Base-by-base conservation (phyloP, 2,888 invertebrate genomes). In the Pterostichus madidus region DNA sequence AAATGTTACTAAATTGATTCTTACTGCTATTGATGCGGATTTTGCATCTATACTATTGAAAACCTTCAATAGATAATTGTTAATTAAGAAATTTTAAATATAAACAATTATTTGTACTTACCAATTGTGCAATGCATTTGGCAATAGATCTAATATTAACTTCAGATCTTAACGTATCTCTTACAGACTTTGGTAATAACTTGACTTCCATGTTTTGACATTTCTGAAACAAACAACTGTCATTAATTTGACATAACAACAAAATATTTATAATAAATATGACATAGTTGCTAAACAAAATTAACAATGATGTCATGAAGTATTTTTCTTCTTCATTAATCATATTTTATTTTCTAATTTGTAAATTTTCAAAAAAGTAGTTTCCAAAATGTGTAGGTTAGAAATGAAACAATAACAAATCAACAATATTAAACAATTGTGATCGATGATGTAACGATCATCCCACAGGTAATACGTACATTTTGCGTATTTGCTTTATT, bases 1-100 rank as follows among this genome's bases (percentile, higher is more conserved):
- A 86, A 91, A 92, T 84, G 92, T 91, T 81, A 90, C 87, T 32
- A 93, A 89, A 88, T 95, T 91, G 31, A 96, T 88, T 86, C 95
- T 91, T 77, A 96, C 91, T 17, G 95, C 95, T 82, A 96, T 92
- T 31, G 94, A 93, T 15, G 92, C 93, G 0, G 96, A 92, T 84
- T 92, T 91, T 8, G 95, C 94, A 89, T 95, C 95, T 84, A 96
- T 88, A 32, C 95, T 91, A 89, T 96, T 96, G 84, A 92, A 90
- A 39, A 95, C 91, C 95, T 95, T 84, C 10, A 86, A 86, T 78
- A 39, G 52, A 82, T 52, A 49, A 44, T 39, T 39, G 3, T 2
- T 3, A 39, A 39, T 39, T 3, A 39, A 39, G 1, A 39, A 3
- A 39, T 39, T 39, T 39, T 39, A 71, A 56, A 61, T 52, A 13